These are phyloP conservation scores for Leptocoma aspasia DNA, from an alignment of 2,113 vertebrate genomes.

Conservation along the genomic window DNA sequence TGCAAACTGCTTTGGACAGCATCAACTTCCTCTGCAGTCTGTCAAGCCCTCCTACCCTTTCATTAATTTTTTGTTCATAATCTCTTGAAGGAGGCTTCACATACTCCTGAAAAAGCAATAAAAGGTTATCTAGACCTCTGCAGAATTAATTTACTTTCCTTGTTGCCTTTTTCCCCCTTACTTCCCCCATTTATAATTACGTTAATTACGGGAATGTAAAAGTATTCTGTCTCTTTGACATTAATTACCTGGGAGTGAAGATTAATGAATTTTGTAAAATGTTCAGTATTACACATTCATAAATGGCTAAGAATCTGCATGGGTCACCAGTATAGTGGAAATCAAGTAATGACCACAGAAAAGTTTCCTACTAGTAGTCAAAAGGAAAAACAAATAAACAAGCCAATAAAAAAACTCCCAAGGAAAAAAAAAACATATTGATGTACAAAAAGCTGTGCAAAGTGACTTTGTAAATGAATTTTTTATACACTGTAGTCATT, in stretches of 20 bases:
- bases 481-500: neutral
- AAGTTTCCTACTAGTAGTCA: neutral
- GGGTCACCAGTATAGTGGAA: neutral
- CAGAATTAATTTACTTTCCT: constrained; percentile 41
- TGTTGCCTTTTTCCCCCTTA: neutral
- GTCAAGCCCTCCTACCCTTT: neutral
- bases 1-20: neutral
- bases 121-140: neutral
- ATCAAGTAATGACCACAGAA: neutral
- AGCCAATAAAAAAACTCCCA: neutral
- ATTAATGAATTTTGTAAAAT: constrained; percentile 42
- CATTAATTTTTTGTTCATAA: neutral
- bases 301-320: neutral
- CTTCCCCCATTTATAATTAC: constrained; percentile 17
- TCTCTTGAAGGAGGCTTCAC: neutral
- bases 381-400: neutral
- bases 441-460: neutral
- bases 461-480: neutral
- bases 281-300: neutral
- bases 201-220: constrained; percentile 10
- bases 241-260: constrained; percentile 47
- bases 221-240: constrained; percentile 19
- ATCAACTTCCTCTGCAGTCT: neutral
- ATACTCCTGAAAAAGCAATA: neutral
- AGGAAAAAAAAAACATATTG: neutral